phyloP scores from a whole-genome alignment of 2,797 vertebrate species.

The Oryzias sinensis region DNA sequence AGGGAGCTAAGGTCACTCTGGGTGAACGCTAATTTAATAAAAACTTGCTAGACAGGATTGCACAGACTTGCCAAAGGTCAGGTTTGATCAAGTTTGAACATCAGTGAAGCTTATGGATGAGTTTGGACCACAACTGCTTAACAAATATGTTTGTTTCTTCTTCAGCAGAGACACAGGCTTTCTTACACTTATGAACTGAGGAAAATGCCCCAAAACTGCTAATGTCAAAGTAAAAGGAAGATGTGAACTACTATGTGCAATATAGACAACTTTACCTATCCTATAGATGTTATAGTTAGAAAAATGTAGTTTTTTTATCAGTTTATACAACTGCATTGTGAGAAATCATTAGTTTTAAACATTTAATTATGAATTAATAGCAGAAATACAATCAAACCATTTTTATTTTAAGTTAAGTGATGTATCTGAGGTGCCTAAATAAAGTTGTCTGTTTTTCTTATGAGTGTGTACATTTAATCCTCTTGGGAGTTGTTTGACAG shows the following conservation, averaged over 20 bases:
- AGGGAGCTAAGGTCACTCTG: conserved; percentile 23
- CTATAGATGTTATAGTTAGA: conserved; percentile 5
- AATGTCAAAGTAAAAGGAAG: conserved; percentile 1
- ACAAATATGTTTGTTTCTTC: conserved; percentile 62
- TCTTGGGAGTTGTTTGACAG: conserved; percentile 1
- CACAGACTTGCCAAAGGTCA: conserved; percentile 21
- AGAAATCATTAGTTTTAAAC: too few species aligned
- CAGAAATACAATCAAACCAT: conserved; percentile 7
- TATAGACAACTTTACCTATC: conserved; percentile 25
- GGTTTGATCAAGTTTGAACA: conserved; percentile 21
- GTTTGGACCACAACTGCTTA: conserved; percentile 50
- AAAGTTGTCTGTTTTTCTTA: conserved; percentile 10
- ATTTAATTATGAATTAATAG: too few species aligned
- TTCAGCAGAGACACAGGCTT: conserved; percentile 32
- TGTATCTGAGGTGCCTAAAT: conserved; percentile 31
- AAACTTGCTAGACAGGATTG: conserved; percentile 18
- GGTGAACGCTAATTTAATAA: conserved; percentile 19
- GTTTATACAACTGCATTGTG: too few species aligned
- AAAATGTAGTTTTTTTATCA: conserved; percentile 1
- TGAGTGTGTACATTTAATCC: conserved; percentile 7
- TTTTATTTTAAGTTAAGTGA: conserved; percentile 49
- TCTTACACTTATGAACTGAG: conserved; percentile 7
- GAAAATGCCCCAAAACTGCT: conserved; percentile 8
- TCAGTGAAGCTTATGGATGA: conserved; percentile 36
- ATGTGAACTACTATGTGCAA: conserved; percentile 33